Evolutionary conservation across 2,888 invertebrate species (phyloP), one percentile per base, ranked within the genome.

Genomic region (Beris morrisii): DNA sequence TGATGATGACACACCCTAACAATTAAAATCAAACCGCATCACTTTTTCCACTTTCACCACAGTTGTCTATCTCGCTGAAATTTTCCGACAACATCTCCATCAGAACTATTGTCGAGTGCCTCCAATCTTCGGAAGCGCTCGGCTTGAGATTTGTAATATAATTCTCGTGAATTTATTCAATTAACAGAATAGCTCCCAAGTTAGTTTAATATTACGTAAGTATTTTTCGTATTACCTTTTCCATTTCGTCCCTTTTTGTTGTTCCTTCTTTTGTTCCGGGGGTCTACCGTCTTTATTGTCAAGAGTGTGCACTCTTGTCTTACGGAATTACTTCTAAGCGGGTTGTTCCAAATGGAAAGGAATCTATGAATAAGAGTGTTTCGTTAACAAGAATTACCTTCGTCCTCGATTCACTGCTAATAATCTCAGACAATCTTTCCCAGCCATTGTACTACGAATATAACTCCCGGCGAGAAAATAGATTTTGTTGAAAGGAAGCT

Each of bases 301-400:
- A 38, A 58, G 57, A 44, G 22, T 45, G 28, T 12, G 5, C 44
- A 45, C 45, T 45, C 57, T 57, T 53, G 22, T 45, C 57, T 58
- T 54, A 54, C 52, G 58, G 58, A 68, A 68, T 68, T 68, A 65
- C 65, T 63, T 59, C 65, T 68, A 52, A 66, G 65, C 59, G 63
- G 68, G 46, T 65, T 66, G 63, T 58, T 22, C 45, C 65, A 61
- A 66, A 68, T 66, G 63, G 63, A 53, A 31, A 55, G 56, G 43
- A 48, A 61, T 48, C 63, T 67, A 61, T 55, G 63, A 63, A 63
- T 55, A 67, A 67, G 54, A 46, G 54, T 63, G 32, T 48, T 45
- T 50, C 56, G 48, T 30, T 50, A 56, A 54, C 54, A 61, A 38
- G 55, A 45, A 66, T 61, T 50, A 61, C 61, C 61, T 59, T 50